These are phyloP conservation scores for Pogonocichla stellata DNA, from an alignment of 2,113 vertebrate genomes.

Conservation along the genomic window DNA sequence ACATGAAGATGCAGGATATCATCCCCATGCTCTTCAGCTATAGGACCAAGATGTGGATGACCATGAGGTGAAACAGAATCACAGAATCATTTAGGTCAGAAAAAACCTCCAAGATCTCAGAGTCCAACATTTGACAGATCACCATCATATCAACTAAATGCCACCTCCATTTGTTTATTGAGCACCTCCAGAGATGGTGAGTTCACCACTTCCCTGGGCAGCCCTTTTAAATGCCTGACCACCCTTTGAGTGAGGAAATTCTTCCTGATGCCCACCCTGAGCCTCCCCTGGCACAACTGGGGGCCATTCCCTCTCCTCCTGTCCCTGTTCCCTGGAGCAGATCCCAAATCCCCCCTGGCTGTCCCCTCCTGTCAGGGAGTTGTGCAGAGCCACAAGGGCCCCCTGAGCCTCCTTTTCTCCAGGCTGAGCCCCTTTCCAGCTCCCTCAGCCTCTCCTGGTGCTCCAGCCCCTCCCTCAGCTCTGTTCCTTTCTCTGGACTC, in stretches of 20 bases:
- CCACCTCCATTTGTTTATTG: background rate
- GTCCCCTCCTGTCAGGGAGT: background rate
- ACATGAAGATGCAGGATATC: background rate
- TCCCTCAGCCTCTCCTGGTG: fast-evolving
- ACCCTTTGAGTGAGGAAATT: background rate
- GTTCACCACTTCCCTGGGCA: background rate
- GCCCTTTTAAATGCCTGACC: background rate
- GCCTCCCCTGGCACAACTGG: fast-evolving
- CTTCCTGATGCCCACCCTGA: background rate
- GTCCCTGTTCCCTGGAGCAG: background rate
- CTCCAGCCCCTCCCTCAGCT: background rate
- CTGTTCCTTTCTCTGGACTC: fast-evolving
- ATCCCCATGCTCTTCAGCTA: background rate
- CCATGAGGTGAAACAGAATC: background rate
- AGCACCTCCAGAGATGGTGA: background rate
- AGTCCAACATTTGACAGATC: background rate
- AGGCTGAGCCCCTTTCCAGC: background rate
- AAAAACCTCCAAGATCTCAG: background rate
- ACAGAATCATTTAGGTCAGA: background rate
- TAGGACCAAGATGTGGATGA: background rate
- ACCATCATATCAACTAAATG: background rate
- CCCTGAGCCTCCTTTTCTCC: too few species aligned
- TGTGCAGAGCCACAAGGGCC: background rate
- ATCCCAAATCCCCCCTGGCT: fast-evolving
- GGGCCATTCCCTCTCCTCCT: fast-evolving